phyloP scores from a whole-genome alignment of 2,888 invertebrate species.

The Netelia virgata region DNA sequence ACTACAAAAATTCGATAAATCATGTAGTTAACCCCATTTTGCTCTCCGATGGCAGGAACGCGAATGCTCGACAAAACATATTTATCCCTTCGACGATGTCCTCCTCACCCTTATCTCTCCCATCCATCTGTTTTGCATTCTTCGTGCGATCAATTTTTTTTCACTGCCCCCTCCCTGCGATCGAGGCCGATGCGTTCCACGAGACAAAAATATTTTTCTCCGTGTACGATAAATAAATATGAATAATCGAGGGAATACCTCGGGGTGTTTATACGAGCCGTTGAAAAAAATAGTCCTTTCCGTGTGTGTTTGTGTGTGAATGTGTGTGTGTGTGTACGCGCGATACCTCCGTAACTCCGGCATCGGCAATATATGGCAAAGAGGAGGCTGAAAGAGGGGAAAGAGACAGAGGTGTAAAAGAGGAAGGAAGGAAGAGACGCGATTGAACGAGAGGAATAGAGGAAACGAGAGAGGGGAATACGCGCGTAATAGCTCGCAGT shows the following conservation, averaged over 20 bases:
- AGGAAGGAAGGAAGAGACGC: slow-evolving; percentile 62
- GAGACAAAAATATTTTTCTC: not conserved
- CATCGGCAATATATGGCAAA: not conserved
- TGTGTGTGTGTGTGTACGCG: not conserved
- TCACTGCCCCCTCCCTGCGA: slow-evolving; percentile 62
- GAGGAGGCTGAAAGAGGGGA: not conserved
- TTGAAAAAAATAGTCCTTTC: slow-evolving; percentile 2
- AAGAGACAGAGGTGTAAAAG: not conserved
- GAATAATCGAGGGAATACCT: not conserved
- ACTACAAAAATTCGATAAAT: no score
- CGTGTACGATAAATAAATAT: not conserved
- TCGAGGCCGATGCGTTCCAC: slow-evolving; percentile 31
- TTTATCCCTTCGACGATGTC: not conserved
- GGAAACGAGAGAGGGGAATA: slow-evolving; percentile 34
- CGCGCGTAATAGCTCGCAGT: slow-evolving; percentile 24
- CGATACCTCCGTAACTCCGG: not conserved
- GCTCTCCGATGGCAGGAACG: slow-evolving; percentile 27
- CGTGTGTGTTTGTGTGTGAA: not conserved
- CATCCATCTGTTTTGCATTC: not conserved
- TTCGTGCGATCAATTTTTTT: not conserved
- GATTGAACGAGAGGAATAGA: slow-evolving; percentile 55
- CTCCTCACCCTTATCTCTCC: not conserved
- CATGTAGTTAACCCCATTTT: slow-evolving; percentile 15
- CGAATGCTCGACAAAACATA: slow-evolving; percentile 31
- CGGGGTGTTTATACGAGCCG: not conserved